phyloP scores from a whole-genome alignment of 1,140 invertebrate species.

The Brachionus sp. region DNA sequence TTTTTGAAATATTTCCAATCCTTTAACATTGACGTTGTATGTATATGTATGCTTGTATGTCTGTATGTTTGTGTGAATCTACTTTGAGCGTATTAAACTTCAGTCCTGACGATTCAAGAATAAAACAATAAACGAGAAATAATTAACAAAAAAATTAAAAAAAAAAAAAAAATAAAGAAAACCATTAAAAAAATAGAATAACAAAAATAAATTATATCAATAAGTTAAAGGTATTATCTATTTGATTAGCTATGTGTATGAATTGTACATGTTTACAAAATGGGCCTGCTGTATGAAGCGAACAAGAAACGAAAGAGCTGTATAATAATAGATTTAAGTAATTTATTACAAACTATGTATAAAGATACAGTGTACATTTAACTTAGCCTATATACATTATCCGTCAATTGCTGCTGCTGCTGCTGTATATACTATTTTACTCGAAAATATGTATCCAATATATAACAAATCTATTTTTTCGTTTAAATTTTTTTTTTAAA shows the following conservation, averaged over 20 bases:
- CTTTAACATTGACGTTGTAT: neutral
- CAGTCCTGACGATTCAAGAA: neutral
- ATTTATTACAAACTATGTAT: conserved; percentile 23
- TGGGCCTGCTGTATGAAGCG: neutral
- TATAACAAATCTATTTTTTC: neutral
- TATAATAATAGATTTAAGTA: neutral
- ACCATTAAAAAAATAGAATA: neutral
- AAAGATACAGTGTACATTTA: conserved; percentile 16
- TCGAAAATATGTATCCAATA: neutral
- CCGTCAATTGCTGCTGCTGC: conserved; percentile 4
- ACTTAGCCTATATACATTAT: conserved; percentile 31
- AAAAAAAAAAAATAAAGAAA: neutral
- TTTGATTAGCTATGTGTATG: neutral
- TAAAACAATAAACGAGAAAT: conserved; percentile 16
- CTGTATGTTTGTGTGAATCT: neutral
- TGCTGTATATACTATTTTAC: neutral
- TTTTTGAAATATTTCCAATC: neutral
- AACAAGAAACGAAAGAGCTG: neutral
- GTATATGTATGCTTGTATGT: neutral
- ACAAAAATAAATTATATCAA: neutral
- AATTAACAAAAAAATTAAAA: conserved; percentile 29
- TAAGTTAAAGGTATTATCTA: conserved; percentile 31
- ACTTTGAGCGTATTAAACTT: conserved; percentile 1
- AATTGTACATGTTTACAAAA: conserved; percentile 14
- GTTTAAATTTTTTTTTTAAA: neutral